A percentile compares a stretch with the other conserved stretches of the same genome.
Conservation (phyloP, 2,888 invertebrate species). For the Synanthedon formicaeformis region DNA sequence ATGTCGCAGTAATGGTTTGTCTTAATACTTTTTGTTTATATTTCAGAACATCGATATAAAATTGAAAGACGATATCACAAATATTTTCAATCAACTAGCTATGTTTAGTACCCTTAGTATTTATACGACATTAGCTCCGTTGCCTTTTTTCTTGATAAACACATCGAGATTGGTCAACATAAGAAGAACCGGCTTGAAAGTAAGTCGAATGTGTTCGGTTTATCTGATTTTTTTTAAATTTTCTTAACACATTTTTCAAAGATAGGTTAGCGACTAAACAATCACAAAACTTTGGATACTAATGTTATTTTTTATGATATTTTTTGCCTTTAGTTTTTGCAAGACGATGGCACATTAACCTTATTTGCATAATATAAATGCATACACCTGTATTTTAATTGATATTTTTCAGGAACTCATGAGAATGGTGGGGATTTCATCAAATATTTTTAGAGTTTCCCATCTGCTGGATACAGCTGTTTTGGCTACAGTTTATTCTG, state of each 20-base stretch:
- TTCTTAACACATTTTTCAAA: too few species aligned
- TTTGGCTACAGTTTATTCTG: conserved; percentile 1
- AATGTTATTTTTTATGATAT: too few species aligned
- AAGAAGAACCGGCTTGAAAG: conserved; percentile 5
- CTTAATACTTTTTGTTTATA: not conserved
- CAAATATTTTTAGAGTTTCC: not conserved
- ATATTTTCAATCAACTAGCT: not conserved
- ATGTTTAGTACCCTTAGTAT: conserved; percentile 1
- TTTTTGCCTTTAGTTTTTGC: too few species aligned
- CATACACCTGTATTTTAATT: too few species aligned
- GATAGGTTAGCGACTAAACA: too few species aligned
- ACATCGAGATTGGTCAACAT: conserved; percentile 4
- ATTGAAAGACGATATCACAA: not conserved
- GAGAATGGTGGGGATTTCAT: conserved; percentile 4
- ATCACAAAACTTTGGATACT: too few species aligned
- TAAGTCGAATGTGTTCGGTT: not conserved
- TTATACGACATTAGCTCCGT: conserved; percentile 4
- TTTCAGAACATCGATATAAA: not conserved
- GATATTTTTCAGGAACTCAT: conserved; percentile 4
- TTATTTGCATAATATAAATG: too few species aligned
- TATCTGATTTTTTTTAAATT: too few species aligned
- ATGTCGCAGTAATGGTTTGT: too few species aligned
- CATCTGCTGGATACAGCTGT: conserved; percentile 1
- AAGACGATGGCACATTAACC: too few species aligned
- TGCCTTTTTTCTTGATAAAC: conserved; percentile 5